Conservation (phyloP, 64 coral and sea anemone species). For the Acropora yongei region DNA sequence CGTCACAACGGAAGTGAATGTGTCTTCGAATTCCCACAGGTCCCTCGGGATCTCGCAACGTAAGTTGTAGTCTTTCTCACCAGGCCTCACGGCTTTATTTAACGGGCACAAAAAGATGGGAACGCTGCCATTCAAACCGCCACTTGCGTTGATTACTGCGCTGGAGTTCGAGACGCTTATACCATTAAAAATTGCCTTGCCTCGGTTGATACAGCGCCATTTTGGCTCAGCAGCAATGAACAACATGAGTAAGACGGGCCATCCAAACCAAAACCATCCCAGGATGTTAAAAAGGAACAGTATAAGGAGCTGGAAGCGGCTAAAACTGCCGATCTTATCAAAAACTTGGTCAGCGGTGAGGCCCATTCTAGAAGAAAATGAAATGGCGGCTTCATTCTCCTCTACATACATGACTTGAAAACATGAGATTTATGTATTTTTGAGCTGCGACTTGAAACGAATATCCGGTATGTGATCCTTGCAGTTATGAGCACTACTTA, state of each 20-base stretch:
- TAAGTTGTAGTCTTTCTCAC: neutral
- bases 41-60: slow-evolving; percentile 57
- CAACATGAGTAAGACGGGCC: slow-evolving; percentile 65
- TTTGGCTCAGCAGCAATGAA: slow-evolving; percentile 79
- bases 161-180: slow-evolving; percentile 13
- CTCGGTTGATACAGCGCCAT: slow-evolving; percentile 49
- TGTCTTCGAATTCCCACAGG: slow-evolving; percentile 69
- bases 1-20: slow-evolving; percentile 68
- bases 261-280: slow-evolving; percentile 60
- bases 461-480: too few species aligned
- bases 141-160: neutral
- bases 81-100: slow-evolving; percentile 5
- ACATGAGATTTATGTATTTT: too few species aligned
- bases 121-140: neutral
- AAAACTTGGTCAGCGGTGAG: slow-evolving; percentile 66
- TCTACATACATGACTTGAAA: neutral
- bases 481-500: too few species aligned
- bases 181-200: neutral
- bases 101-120: slow-evolving; percentile 32
- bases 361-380: slow-evolving; percentile 36
- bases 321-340: slow-evolving; percentile 70
- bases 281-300: slow-evolving; percentile 35
- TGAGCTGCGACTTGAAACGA: too few species aligned
- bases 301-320: slow-evolving; percentile 64
- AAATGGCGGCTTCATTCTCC: neutral